These are phyloP conservation scores for Otus sunia DNA, from an alignment of 2,113 vertebrate genomes.

Conservation along the genomic window DNA sequence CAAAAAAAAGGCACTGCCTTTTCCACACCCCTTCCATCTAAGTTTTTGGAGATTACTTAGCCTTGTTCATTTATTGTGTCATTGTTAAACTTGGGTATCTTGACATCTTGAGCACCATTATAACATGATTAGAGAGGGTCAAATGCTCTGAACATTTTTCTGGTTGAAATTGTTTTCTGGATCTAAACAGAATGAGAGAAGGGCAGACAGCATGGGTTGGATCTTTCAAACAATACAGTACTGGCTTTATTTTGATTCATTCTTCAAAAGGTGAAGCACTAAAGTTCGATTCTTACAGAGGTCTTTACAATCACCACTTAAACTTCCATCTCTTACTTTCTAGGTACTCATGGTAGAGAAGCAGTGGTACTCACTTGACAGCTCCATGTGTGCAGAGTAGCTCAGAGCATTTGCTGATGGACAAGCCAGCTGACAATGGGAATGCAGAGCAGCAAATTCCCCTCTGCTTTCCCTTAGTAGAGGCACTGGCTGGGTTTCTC, in stretches of 20 bases:
- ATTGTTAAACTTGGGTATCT: neutral
- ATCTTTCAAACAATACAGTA: neutral
- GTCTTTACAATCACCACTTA: neutral
- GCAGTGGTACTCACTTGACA: neutral
- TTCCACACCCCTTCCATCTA: neutral
- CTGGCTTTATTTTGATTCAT: neutral
- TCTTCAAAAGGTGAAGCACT: neutral
- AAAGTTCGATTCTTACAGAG: neutral
- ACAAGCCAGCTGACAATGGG: neutral
- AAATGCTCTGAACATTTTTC: neutral
- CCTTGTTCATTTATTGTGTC: neutral
- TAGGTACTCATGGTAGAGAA: neutral
- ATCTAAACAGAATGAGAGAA: neutral
- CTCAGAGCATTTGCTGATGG: neutral
- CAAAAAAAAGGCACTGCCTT: neutral
- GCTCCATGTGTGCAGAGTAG: neutral
- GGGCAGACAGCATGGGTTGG: neutral
- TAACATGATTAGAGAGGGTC: neutral
- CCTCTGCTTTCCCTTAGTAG: neutral
- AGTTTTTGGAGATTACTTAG: neutral
- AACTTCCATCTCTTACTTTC: neutral
- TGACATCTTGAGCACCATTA: neutral
- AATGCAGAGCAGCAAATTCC: neutral
- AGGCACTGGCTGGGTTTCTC: neutral
- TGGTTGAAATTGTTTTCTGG: neutral